phyloP scores from a whole-genome alignment of 1,140 invertebrate species.

The Lysiphlebus fabarum region DNA sequence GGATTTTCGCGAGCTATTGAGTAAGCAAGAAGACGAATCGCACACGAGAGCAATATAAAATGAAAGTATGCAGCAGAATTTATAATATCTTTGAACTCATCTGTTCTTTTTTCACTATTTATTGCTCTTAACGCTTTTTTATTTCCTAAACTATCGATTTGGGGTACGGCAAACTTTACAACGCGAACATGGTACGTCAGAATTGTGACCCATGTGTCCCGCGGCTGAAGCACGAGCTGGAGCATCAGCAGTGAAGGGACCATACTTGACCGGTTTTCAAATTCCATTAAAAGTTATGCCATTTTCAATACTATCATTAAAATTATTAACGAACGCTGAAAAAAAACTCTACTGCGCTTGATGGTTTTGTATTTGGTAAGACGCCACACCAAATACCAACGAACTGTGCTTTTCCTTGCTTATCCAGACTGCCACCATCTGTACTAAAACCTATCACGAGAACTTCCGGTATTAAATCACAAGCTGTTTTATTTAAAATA shows the following conservation, averaged over 20 bases:
- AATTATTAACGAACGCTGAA: conserved; percentile 18
- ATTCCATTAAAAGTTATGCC: conserved; percentile 4
- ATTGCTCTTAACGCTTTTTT: conserved; percentile 9
- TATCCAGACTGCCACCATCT: conserved; percentile 20
- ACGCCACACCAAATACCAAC: conserved; percentile 20
- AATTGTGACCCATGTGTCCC: conserved; percentile 22
- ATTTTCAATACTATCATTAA: not conserved
- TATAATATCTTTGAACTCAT: conserved; percentile 23
- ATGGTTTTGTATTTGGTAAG: conserved; percentile 10
- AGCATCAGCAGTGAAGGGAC: conserved; percentile 25
- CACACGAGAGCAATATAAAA: conserved; percentile 43
- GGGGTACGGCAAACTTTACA: conserved; percentile 22
- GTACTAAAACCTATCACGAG: conserved; percentile 22
- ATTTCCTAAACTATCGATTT: not conserved
- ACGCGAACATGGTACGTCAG: conserved; percentile 24
- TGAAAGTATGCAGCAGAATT: conserved; percentile 36
- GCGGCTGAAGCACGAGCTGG: conserved; percentile 21
- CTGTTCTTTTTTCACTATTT: conserved; percentile 7
- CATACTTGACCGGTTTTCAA: not conserved
- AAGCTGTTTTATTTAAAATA: not conserved
- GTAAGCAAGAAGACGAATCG: conserved; percentile 32
- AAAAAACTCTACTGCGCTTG: conserved; percentile 19
- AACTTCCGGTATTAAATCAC: conserved; percentile 3
- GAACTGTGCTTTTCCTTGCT: conserved; percentile 11
- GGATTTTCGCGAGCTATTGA: too few species aligned